Percentiles rank a stretch among this genome's conserved stretches.
Conservation (phyloP, 1,140 invertebrate genomes). For the Cardiocondyla obscurior region DNA sequence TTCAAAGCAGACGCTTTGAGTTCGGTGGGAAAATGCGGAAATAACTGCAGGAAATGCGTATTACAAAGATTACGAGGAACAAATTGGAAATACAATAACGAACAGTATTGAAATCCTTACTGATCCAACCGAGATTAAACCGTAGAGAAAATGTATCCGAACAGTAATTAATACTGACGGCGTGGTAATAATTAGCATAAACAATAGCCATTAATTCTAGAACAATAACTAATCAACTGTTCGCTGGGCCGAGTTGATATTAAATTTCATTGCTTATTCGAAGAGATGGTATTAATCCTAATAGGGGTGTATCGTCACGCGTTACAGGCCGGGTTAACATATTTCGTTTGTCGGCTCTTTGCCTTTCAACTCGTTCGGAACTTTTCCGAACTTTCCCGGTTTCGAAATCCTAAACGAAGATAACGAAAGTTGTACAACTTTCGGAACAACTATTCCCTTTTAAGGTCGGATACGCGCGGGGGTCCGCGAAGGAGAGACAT, state of each 20-base stretch:
- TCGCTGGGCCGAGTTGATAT: not conserved
- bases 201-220: slow-evolving; percentile 7
- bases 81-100: slow-evolving; percentile 22
- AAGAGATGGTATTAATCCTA: not conserved
- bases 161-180: slow-evolving; percentile 17
- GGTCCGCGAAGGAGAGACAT: slow-evolving; percentile 10
- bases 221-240: slow-evolving; percentile 12
- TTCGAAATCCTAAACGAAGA: slow-evolving; percentile 45
- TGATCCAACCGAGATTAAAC: slow-evolving; percentile 10
- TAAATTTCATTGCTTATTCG: slow-evolving; percentile 10
- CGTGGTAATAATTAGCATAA: slow-evolving; percentile 15
- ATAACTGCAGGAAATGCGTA: not conserved
- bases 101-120: not conserved
- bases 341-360: not conserved
- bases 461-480: slow-evolving; percentile 6
- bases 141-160: slow-evolving; percentile 1
- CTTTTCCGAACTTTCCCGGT: slow-evolving; percentile 18
- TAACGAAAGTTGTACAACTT: slow-evolving; percentile 45
- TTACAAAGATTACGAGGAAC: not conserved
- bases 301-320: not conserved
- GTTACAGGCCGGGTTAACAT: not conserved
- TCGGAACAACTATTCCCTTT: slow-evolving; percentile 25
- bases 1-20: not conserved
- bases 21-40: not conserved
- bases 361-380: slow-evolving; percentile 23